phyloP scores from a whole-genome alignment of 2,888 invertebrate species.

The Catotricha subobsoleta region DNA sequence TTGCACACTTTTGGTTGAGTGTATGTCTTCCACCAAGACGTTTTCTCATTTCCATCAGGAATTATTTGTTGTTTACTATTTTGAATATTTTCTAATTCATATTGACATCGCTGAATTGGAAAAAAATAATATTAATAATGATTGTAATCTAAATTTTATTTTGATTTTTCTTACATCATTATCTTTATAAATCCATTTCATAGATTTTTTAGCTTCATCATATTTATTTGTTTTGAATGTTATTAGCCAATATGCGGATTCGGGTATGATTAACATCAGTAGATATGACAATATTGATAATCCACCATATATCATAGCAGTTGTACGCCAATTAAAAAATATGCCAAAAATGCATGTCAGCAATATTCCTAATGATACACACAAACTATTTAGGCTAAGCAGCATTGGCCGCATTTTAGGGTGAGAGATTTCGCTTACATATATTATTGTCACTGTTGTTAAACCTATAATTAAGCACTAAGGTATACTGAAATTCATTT shows the following conservation, averaged over 20 bases:
- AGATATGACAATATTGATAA: slow-evolving; percentile 23
- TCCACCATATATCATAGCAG: slow-evolving; percentile 30
- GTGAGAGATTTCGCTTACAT: slow-evolving; percentile 39
- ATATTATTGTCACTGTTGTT: slow-evolving; percentile 35
- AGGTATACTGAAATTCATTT: too few species aligned
- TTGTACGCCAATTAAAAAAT: slow-evolving; percentile 32
- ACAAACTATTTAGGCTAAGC: slow-evolving; percentile 37
- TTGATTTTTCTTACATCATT: slow-evolving; percentile 18
- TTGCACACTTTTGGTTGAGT: slow-evolving; percentile 29
- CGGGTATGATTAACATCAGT: slow-evolving; percentile 31
- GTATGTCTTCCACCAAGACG: slow-evolving; percentile 8
- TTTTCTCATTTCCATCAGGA: neutral
- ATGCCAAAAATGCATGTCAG: slow-evolving; percentile 33
- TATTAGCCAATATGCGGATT: slow-evolving; percentile 39
- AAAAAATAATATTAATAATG: neutral
- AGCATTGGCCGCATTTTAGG: slow-evolving; percentile 35
- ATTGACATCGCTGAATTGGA: neutral
- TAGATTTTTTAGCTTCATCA: slow-evolving; percentile 22
- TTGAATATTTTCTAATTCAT: neutral
- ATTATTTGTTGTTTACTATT: neutral
- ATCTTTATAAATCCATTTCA: slow-evolving; percentile 31
- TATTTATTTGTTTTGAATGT: slow-evolving; percentile 25
- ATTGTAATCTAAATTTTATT: neutral
- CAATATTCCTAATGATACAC: slow-evolving; percentile 38
- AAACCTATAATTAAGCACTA: slow-evolving; percentile 24